Base-by-base conservation (phyloP, 2,797 vertebrate species). In the Lemur catta region DNA sequence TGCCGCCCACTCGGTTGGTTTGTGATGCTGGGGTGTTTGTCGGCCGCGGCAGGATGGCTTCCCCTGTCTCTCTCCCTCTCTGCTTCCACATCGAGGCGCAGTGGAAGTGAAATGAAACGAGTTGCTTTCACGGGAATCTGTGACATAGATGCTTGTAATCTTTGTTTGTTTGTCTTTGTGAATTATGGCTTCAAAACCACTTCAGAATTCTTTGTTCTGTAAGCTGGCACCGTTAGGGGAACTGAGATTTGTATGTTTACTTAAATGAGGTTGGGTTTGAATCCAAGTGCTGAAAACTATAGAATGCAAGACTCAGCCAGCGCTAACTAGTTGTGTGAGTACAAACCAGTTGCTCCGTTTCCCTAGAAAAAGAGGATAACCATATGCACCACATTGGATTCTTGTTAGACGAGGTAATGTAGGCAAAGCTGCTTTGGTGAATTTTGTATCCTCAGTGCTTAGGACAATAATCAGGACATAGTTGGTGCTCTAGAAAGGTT, bases 1-100 rank as follows among this genome's bases (percentile, higher is more conserved):
- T 20, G 41, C 85, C 11, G 3, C 81, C 91, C 71, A 75, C 94
- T 65, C 8, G 0, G 15, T 24, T 13, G 24, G 90, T 65, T 71
- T 52, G 55, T 57, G 11, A 87, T 93, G 69, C 87, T 65, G 15
- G 78, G 92, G 69, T 72, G 81, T 75, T 85, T 92, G 78, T 96
- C 74, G 91, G 95, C 26, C 0, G 0, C 0, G 14, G 52, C 33
- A 30, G 82, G 74, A 55, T 89, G 95, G 72, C 43, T 88, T 52
- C 91, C 76, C 24, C 75, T 50, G 63, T 74, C 35, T 50, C 61
- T 43, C 52, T 50, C 61, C 43, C 52, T 84, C 84, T 57, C 4
- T 46, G 67, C 50, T 63, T 91, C 57, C 41, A 63, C 4, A 4
- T 3, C 1, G 9, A 55, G 74, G 35, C 55, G 33, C 55, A 0